phyloP scores from a whole-genome alignment of 2,113 vertebrate genomes.

The Oophaga pumilio region DNA sequence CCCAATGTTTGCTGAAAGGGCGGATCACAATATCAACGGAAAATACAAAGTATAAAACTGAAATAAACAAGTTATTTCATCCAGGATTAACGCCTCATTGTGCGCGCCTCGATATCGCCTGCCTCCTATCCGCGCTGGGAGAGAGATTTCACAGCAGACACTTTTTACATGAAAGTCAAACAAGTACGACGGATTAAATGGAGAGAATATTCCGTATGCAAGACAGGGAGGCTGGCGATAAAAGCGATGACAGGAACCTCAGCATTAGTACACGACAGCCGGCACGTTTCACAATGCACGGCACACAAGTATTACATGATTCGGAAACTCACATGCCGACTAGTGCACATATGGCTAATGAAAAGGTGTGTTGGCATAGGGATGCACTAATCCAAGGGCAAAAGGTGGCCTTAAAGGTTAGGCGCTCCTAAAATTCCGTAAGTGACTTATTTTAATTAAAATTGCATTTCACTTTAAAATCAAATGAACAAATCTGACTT shows the following conservation, averaged over 20 bases:
- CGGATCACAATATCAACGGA: conserved; percentile 41
- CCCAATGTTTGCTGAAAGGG: conserved; percentile 51
- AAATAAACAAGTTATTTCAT: conserved; percentile 50
- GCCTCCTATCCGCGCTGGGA: not conserved
- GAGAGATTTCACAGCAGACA: not conserved
- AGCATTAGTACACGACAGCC: conserved; percentile 2
- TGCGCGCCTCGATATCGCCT: not conserved
- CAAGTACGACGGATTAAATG: not conserved
- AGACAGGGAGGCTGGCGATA: not conserved
- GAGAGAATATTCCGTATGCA: not conserved
- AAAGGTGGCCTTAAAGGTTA: not conserved
- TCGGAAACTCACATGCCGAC: not conserved
- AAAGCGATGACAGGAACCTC: conserved; percentile 5
- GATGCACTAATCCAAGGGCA: not conserved
- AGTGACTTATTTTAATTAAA: too few relatives aligned
- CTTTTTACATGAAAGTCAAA: not conserved
- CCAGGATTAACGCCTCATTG: not conserved
- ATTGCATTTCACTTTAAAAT: too few relatives aligned
- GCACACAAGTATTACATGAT: not conserved
- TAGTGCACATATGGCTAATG: not conserved
- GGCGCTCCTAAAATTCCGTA: not conserved
- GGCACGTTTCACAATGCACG: not conserved
- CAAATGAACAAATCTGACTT: too few relatives aligned
- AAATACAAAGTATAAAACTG: conserved; percentile 17
- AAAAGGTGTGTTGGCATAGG: not conserved